Conservation (phyloP, 2,113 vertebrate genomes). For the Ceratotherium simum region DNA sequence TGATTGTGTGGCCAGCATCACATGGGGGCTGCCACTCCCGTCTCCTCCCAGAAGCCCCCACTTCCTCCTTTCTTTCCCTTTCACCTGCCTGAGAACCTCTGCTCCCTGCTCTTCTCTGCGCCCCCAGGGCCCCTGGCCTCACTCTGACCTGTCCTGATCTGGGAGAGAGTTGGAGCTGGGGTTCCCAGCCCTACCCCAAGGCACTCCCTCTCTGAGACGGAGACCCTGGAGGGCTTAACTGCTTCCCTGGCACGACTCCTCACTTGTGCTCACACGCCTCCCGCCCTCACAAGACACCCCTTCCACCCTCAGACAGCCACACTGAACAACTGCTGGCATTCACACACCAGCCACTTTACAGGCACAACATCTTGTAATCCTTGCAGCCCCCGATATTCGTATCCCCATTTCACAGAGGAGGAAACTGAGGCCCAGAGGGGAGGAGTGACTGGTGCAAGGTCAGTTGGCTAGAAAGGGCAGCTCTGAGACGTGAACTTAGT, state of each 20-base stretch:
- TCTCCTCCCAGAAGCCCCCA: constrained; percentile 7
- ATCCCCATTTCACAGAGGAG: background rate
- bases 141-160: constrained; percentile 33
- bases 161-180: background rate
- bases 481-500: background rate
- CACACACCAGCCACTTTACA: no score
- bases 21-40: fast-evolving
- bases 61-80: constrained; percentile 54
- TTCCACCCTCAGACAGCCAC: background rate
- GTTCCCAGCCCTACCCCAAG: constrained; percentile 22
- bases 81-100: constrained; percentile 43
- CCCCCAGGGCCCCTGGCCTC: background rate
- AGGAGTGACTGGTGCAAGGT: background rate
- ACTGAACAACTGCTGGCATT: background rate
- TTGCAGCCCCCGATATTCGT: background rate
- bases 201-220: background rate
- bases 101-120: constrained; percentile 32
- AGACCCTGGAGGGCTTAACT: background rate
- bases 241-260: background rate
- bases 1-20: background rate
- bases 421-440: background rate
- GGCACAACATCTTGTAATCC: background rate
- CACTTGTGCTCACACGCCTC: background rate
- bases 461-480: background rate
- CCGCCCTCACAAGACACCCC: background rate